Evolutionary conservation across 2,113 vertebrate species (phyloP).

Genomic region (Psilopsiagon aymara): DNA sequence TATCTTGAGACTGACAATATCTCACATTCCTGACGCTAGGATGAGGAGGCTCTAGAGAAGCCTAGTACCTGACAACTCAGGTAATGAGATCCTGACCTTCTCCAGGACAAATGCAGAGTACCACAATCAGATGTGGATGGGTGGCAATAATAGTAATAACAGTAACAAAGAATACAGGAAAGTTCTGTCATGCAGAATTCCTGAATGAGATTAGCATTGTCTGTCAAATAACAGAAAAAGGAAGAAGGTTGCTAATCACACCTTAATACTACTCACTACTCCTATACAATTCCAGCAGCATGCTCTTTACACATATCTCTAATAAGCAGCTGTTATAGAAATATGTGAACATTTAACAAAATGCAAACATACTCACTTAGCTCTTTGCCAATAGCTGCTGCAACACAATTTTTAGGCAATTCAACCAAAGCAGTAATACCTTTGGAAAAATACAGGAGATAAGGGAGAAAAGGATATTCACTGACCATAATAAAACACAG

Average conservation of each 20-base stretch:
- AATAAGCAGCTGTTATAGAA: neutral
- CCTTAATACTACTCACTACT: neutral
- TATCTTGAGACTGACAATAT: neutral
- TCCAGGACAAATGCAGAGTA: neutral
- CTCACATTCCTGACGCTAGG: neutral
- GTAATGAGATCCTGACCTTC: neutral
- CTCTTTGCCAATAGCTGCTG: conserved; percentile 89
- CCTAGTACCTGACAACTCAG: neutral
- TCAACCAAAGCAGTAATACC: conserved; percentile 88
- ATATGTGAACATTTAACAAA: neutral
- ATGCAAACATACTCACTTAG: conserved; percentile 80
- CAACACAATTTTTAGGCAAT: conserved; percentile 89
- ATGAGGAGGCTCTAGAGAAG: neutral
- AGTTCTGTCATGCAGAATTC: neutral
- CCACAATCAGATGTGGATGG: neutral
- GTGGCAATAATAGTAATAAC: neutral
- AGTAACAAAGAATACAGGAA: neutral
- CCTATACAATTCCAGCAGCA: neutral
- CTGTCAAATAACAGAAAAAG: neutral
- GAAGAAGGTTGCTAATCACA: neutral
- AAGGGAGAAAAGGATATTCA: neutral
- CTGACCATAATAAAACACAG: neutral
- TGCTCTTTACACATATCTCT: neutral
- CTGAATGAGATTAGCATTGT: neutral
- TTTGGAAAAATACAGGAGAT: conserved; percentile 54